Evolutionary conservation across 2,888 invertebrate genomes (phyloP), one percentile per base, ranked within the genome.

Genomic region (Empis stercorea): DNA sequence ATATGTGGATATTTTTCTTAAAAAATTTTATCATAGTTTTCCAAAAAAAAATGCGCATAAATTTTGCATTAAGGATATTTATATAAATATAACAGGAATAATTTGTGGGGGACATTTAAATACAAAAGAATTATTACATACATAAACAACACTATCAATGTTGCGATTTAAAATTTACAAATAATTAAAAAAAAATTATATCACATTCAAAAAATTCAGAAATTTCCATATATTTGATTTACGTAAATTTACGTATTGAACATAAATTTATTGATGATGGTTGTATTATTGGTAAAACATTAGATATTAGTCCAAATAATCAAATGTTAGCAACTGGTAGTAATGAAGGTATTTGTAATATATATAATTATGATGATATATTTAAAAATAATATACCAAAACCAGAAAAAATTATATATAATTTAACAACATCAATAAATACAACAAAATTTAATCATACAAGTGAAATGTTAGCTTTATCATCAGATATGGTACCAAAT

Each of bases 271-370:
- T 73, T 49, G 95, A 96, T 60, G 85, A 89, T 54, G 95, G 95
- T 2, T 92, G 92, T 70, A 73, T 94, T 2, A 75, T 76, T 46
- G 88, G 89, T 2, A 76, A 79, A 0, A 70, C 78, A 9, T 61
- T 96, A 37, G 73, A 82, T 0, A 65, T 81, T 20, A 87, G 92
- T 23, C 73, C 78, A 0, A 84, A 84, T 62, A 81, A 84, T 42
- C 81, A 82, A 52, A 80, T 87, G 57, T 55, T 95, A 34, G 93
- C 91, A 0, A 81, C 88, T 38, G 95, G 95, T 15, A 93, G 88
- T 43, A 76, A 76, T 46, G 86, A 89, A 59, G 96, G 96, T 30
- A 84, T 92, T 30, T 93, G 95, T 0, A 96, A 95, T 70, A 64
- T 96, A 6, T 96, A 96, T 65, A 79, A 87, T 48, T 75, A 76